A percentile compares a stretch with the other conserved stretches of the same genome.
phyloP scores from a whole-genome alignment of 2,888 invertebrate genomes.

The Amiota minor region DNA sequence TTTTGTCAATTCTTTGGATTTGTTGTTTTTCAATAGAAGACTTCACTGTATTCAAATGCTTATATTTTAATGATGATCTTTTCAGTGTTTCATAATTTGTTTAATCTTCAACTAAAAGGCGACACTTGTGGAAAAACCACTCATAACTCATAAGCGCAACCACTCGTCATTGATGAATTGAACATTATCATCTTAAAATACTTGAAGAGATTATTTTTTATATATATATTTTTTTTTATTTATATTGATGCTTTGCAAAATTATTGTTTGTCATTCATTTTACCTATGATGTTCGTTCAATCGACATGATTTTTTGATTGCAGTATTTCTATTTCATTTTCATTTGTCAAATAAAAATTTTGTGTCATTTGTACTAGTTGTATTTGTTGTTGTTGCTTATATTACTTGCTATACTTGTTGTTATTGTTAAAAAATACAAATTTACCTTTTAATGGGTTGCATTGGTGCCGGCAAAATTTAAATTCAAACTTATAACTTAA shows the following conservation, averaged over 20 bases:
- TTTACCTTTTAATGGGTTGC: conserved; percentile 30
- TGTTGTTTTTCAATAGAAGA: too few species aligned
- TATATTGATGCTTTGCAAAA: neutral
- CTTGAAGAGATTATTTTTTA: neutral
- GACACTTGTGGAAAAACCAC: too few species aligned
- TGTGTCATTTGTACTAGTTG: neutral
- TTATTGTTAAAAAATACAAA: conserved; percentile 49
- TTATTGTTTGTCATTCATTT: neutral
- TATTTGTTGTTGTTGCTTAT: conserved; percentile 35
- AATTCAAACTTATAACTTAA: conserved; percentile 23
- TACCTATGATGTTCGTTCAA: neutral
- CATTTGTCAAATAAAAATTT: neutral
- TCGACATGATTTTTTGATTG: neutral
- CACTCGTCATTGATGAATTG: too few species aligned
- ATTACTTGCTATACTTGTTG: conserved; percentile 37
- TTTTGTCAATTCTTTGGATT: too few species aligned
- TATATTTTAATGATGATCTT: too few species aligned
- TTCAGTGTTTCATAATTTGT: too few species aligned
- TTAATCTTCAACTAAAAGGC: too few species aligned
- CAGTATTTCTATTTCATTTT: neutral
- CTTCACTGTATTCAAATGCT: too few species aligned
- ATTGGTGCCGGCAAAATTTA: conserved; percentile 29
- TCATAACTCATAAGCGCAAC: too few species aligned
- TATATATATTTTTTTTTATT: neutral
- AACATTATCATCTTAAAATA: too few species aligned